Conservation (phyloP, 2,113 vertebrate species). For the Lamprotornis superbus region DNA sequence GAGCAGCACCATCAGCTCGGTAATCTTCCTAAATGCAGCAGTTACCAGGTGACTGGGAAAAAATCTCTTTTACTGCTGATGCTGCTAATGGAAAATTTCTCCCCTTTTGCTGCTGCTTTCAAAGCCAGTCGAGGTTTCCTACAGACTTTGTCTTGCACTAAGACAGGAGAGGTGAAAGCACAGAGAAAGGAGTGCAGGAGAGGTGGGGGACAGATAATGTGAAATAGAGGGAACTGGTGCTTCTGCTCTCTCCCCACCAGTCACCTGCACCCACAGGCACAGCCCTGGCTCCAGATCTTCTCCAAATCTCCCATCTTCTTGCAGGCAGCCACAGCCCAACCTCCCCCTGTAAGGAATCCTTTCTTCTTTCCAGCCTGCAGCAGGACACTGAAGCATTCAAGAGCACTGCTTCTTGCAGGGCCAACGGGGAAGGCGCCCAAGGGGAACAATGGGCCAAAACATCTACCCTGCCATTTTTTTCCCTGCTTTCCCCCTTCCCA, state of each 20-base stretch:
- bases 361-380: accelerated
- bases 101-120: constrained; percentile 64
- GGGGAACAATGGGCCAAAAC: neutral
- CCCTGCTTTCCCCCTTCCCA: neutral
- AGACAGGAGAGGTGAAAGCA: neutral
- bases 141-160: neutral
- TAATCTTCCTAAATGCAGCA: constrained; percentile 74
- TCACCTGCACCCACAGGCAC: neutral
- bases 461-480: neutral
- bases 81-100: constrained; percentile 76
- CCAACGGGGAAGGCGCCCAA: accelerated
- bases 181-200: neutral
- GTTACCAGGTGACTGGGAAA: constrained; percentile 75
- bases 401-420: neutral
- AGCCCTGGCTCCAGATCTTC: neutral
- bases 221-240: neutral
- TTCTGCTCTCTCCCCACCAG: neutral
- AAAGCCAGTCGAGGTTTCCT: constrained; percentile 52
- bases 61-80: constrained; percentile 76
- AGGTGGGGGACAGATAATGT: neutral
- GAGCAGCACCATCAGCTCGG: constrained; percentile 34
- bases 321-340: neutral
- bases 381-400: accelerated
- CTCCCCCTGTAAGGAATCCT: neutral
- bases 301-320: neutral